A percentile compares a stretch with the other conserved stretches of the same genome.
These are phyloP conservation scores for Smittia aterrima DNA, from an alignment of 2,888 invertebrate genomes.

Conservation along the genomic window DNA sequence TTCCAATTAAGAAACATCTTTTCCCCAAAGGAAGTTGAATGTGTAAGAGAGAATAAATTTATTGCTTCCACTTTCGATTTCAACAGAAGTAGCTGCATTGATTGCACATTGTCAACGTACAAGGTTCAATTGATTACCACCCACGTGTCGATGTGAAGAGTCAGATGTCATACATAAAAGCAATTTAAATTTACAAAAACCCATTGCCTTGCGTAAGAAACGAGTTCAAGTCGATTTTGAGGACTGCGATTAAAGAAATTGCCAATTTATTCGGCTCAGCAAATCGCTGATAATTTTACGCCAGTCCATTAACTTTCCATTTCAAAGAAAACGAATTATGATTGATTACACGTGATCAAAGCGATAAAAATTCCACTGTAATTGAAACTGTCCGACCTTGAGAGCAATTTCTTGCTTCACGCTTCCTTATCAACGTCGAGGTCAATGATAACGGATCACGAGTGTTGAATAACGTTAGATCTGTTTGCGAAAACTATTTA, in stretches of 20 bases:
- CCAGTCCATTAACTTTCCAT: slow-evolving; percentile 7
- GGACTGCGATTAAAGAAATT: background rate
- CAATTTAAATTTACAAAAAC: background rate
- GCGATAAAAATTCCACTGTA: background rate
- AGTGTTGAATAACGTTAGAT: background rate
- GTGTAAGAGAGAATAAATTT: no score
- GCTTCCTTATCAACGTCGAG: background rate
- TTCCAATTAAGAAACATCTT: no score
- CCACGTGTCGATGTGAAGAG: no score
- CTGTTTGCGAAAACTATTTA: background rate
- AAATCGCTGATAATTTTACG: background rate
- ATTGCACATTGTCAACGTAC: no score
- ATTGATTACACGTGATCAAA: background rate
- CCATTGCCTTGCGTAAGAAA: background rate
- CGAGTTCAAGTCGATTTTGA: background rate
- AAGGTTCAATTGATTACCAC: no score
- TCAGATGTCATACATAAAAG: no score
- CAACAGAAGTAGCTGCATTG: no score
- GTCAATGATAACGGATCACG: background rate
- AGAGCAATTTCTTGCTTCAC: background rate
- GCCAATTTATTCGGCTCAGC: background rate
- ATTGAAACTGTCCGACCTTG: slow-evolving; percentile 5
- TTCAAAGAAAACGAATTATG: background rate
- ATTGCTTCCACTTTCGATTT: no score
- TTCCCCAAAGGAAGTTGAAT: no score